Conservation (phyloP, 2,888 invertebrate genomes). For the Diachrysia chrysitis region DNA sequence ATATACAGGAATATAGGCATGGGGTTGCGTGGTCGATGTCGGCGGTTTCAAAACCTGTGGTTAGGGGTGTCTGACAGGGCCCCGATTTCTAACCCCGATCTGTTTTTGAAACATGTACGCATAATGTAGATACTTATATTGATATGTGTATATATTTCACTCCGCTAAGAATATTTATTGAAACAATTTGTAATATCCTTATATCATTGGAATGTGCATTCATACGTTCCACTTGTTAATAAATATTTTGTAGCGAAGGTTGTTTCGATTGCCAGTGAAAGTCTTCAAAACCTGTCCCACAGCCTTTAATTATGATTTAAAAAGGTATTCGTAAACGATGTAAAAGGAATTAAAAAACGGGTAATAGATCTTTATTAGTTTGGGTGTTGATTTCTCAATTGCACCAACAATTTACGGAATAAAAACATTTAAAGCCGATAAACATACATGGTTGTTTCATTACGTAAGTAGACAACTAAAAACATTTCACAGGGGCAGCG, state of each 20-base stretch:
- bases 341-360: constrained; percentile 7
- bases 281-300: constrained; percentile 45
- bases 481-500: background rate
- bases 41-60: constrained; percentile 49
- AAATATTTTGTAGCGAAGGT: constrained; percentile 46
- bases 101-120: constrained; percentile 34
- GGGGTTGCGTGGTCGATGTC: constrained; percentile 24
- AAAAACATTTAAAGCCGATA: background rate
- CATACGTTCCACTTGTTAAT: constrained; percentile 28
- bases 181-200: background rate
- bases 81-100: constrained; percentile 30
- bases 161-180: background rate
- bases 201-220: constrained; percentile 12
- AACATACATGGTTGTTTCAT: background rate
- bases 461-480: background rate
- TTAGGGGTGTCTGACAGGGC: constrained; percentile 47
- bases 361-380: background rate
- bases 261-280: constrained; percentile 40
- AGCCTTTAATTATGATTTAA: constrained; percentile 36
- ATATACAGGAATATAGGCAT: background rate
- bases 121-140: background rate
- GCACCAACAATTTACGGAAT: background rate
- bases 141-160: background rate
- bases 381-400: background rate
- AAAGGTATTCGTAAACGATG: constrained; percentile 19